Conservation (phyloP, 2,888 invertebrate genomes). For the Osmoderma eremita region DNA sequence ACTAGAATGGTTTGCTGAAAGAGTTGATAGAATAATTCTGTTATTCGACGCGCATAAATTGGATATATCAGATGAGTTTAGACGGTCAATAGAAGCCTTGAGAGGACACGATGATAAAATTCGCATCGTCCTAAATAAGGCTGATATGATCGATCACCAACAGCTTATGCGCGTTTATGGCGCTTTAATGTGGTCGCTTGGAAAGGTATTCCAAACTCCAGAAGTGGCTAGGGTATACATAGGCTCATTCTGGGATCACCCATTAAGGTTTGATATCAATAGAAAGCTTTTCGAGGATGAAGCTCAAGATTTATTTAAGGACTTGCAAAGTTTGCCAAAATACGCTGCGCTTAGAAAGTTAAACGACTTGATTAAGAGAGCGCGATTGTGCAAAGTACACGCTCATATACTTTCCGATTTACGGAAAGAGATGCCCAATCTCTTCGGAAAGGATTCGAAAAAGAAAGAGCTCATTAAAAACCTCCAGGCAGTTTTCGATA, state of each 20-base stretch:
- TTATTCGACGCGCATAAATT: slow-evolving; percentile 99
- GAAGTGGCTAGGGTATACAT: slow-evolving; percentile 99
- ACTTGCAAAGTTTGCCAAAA: slow-evolving; percentile 92
- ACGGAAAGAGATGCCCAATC: slow-evolving; percentile 93
- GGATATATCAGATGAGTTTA: slow-evolving; percentile 98
- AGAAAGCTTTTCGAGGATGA: slow-evolving; percentile 93
- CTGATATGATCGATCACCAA: slow-evolving; percentile 99
- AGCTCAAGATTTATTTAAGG: slow-evolving; percentile 92
- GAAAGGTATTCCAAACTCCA: slow-evolving; percentile 97
- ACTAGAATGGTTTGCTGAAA: slow-evolving; percentile 98
- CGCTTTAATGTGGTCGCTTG: slow-evolving; percentile 99
- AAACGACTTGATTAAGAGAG: slow-evolving; percentile 97
- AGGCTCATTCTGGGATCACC: slow-evolving; percentile 99
- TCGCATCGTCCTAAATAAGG: slow-evolving; percentile 97
- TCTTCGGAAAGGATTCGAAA: slow-evolving; percentile 96
- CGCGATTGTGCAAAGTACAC: slow-evolving; percentile 96
- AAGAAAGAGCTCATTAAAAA: slow-evolving; percentile 97
- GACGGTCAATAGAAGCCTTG: slow-evolving; percentile 94
- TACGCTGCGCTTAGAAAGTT: slow-evolving; percentile 97
- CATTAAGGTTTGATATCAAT: slow-evolving; percentile 92
- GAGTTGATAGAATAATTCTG: slow-evolving; percentile 96
- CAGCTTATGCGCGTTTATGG: slow-evolving; percentile 99
- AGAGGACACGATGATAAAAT: slow-evolving; percentile 97
- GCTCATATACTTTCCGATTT: slow-evolving; percentile 96
- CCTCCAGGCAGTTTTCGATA: slow-evolving; percentile 85